Base-by-base conservation (phyloP, 2,113 vertebrate species). In the Atrichornis clamosus region DNA sequence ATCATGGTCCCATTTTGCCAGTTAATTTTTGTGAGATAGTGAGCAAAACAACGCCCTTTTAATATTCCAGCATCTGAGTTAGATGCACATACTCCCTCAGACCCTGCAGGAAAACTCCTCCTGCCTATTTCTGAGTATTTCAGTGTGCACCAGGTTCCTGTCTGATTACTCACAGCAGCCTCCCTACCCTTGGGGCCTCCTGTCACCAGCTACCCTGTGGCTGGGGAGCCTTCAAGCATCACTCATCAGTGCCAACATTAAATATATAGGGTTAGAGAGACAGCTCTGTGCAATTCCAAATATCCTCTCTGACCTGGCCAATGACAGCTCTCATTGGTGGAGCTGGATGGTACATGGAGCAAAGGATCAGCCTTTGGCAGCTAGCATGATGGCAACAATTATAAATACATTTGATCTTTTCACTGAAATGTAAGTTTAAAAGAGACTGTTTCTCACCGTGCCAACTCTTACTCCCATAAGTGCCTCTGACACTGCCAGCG, bases 41-140 rank as follows among this genome's bases (percentile, higher is more conserved):
- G 46, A 90, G 27, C 30, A 69, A 94, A 93, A 64, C 6, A 11
- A 28, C 28, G 15, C 8, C 10, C 10, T 78, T 88, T 56, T 59
- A 20, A 37, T 37, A 56, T 20, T 56, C 26, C 32, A 64, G 32
- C 32, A 55, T 58, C 15, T 1, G 3, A 79, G 32, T 79, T 82
- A 47, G 18, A 42, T 23, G n/a, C 44, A 50, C 22, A 6, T 17
- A 24, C 26, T 75, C 30, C 76, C 75, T 42, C 1, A 3, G 84
- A 94, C 65, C 30, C 74, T 55, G n/a, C 44, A 73, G 80, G 83
- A 84, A 93, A 92, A 39, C n/a, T 82, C 62, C 58, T 76, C 62
- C 50, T 91, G 89, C 93, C 84, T 95, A 62, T 90, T 96, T 97
- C 92, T 60, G 72, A 96, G 52, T 87, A 86, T 94, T 87, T 89